Conservation (phyloP, 1,140 invertebrate genomes). For the Zaprionus tsacasi region DNA sequence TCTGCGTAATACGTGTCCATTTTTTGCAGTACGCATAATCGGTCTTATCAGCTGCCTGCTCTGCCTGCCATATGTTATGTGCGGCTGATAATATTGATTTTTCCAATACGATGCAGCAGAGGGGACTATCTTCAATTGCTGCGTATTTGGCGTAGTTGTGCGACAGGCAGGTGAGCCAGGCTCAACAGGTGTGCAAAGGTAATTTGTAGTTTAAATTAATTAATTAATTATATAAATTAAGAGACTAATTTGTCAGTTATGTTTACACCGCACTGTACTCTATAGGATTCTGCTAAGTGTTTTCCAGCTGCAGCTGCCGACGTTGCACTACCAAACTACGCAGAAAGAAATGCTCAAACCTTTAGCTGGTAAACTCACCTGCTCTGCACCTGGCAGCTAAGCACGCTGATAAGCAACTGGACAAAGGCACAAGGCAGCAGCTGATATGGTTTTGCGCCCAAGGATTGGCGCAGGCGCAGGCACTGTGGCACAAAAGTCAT, state of each 20-base stretch:
- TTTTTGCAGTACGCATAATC: slow-evolving; percentile 35
- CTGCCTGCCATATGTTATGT: slow-evolving; percentile 53
- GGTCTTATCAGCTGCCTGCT: slow-evolving; percentile 43
- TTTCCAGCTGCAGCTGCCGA: slow-evolving; percentile 5
- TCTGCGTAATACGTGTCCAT: slow-evolving; percentile 63
- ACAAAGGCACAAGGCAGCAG: slow-evolving; percentile 27
- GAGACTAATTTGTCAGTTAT: not conserved
- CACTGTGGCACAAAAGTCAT: slow-evolving; percentile 26
- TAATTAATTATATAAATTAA: not conserved
- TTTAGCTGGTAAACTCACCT: slow-evolving; percentile 6
- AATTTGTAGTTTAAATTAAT: not conserved
- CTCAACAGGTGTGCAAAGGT: slow-evolving; percentile 25
- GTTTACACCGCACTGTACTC: not conserved
- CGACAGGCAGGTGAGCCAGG: not conserved
- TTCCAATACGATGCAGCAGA: slow-evolving; percentile 35
- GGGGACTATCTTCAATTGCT: not conserved
- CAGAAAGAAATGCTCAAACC: not conserved
- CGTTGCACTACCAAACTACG: slow-evolving; percentile 16
- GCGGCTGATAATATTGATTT: slow-evolving; percentile 61
- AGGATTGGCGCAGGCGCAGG: slow-evolving; percentile 36
- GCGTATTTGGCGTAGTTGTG: not conserved
- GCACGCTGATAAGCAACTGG: slow-evolving; percentile 37
- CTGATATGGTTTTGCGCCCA: slow-evolving; percentile 25
- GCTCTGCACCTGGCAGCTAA: slow-evolving; percentile 17
- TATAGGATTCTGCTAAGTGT: not conserved